Conservation (phyloP, 2,797 vertebrate genomes). For the Sarcophilus harrisii region DNA sequence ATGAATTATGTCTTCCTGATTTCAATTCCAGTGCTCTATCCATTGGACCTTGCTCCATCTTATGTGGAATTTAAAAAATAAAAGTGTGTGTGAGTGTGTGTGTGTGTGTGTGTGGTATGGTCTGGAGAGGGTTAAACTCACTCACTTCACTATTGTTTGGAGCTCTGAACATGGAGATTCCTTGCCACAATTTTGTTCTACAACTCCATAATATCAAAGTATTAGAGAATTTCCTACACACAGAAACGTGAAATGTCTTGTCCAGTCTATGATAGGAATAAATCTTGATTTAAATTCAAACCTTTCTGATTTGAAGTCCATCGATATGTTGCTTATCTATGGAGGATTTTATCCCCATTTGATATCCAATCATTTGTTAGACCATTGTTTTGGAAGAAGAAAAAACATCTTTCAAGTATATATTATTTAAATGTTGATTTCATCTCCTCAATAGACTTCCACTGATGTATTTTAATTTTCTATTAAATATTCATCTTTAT, state of each 20-base stretch:
- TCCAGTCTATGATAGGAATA: background rate
- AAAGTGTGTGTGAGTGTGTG: background rate
- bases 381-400: background rate
- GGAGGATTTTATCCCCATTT: slow-evolving; percentile 4
- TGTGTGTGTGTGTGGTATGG: background rate
- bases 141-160: background rate
- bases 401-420: slow-evolving; percentile 22
- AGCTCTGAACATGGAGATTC: background rate
- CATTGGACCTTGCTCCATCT: background rate
- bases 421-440: slow-evolving; percentile 47
- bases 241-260: background rate
- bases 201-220: background rate
- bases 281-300: background rate
- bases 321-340: background rate
- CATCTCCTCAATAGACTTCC: slow-evolving; percentile 23
- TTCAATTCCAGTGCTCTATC: background rate
- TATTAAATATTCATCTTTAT: slow-evolving; percentile 57
- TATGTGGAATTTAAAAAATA: background rate
- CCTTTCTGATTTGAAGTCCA: background rate
- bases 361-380: slow-evolving; percentile 22
- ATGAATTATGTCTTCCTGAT: background rate
- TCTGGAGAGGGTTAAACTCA: background rate
- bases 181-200: background rate
- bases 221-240: background rate
- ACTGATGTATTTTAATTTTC: slow-evolving; percentile 10